Conservation (phyloP, 2,797 vertebrate species). For the Morus bassanus region DNA sequence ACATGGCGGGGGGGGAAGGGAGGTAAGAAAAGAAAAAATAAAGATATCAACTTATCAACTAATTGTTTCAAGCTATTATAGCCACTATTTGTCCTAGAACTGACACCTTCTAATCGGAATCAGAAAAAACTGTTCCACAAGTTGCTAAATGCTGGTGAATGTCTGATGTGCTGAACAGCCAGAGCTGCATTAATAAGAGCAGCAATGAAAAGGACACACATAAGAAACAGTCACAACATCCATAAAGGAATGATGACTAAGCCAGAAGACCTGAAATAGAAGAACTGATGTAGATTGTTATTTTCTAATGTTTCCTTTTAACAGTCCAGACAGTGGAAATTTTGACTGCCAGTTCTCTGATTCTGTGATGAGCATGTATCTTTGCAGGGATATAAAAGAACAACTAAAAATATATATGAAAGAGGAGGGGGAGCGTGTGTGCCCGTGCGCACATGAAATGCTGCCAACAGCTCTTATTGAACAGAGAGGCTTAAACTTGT, state of each 20-base stretch:
- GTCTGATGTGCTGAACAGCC: neutral
- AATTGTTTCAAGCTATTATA: neutral
- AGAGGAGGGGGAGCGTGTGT: fast-evolving
- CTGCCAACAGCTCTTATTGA: neutral
- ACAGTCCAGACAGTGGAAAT: slow-evolving; percentile 6
- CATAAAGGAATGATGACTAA: slow-evolving; percentile 32
- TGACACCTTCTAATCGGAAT: neutral
- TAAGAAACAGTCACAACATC: neutral
- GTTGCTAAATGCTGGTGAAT: neutral
- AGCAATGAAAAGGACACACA: neutral
- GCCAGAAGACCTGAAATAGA: slow-evolving; percentile 26
- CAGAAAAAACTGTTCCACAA: neutral
- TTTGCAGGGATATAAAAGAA: neutral
- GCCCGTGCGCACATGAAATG: fast-evolving
- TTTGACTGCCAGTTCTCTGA: neutral
- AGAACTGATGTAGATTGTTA: neutral
- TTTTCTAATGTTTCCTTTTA: slow-evolving; percentile 25
- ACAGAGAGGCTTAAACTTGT: neutral
- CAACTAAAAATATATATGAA: neutral
- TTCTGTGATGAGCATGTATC: neutral
- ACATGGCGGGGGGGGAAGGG: fast-evolving
- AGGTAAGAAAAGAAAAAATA: neutral
- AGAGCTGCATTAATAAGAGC: neutral
- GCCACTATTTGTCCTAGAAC: neutral
- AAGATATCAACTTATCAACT: neutral